Base-by-base conservation (phyloP, 1,140 invertebrate species). In the Diabrotica undecimpunctata region DNA sequence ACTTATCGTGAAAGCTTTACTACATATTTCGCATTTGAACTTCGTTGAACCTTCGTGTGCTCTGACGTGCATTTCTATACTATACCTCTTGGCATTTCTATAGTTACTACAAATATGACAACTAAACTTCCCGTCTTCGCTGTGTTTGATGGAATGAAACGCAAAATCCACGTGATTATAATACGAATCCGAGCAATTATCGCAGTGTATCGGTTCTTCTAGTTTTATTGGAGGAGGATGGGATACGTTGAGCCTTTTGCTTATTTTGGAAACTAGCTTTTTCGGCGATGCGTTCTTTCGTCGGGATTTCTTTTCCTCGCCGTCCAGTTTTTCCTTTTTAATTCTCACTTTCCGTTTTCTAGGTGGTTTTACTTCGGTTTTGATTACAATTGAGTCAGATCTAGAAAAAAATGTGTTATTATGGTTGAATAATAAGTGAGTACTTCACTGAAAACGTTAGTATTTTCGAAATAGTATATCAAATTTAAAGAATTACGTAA, bases 171-270 rank as follows among this genome's bases (percentile, higher is more conserved):
- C 61, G 61, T 72, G 72, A 41, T 74, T 72, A 51, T 71, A 70
- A 53, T 71, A 76, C 4, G 68, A 75, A 55, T 69, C 62, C 7
- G 72, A 70, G 39, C 74, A 77, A 14, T 72, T 57, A 39, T 76
- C 74, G 57, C 74, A 76, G 57, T 71, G 73, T 8, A 76, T 67
- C 1, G 70, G 65, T 38, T 72, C 70, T 39, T 71, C 68, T 37
- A 70, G 55, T 71, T 86, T 84, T 0, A 81, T 81, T 57, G 84
- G 81, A 67, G 80, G 77, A 54, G 86, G 84, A 50, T 82, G 81
- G 51, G 50, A 55, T 6, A 55, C 80, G 75, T 71, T 65, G 14
- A 61, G 53, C 51, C 46, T 64, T 25, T 25, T 25, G n/a, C 8
- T 46, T 46, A 46, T 46, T 46, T 46, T 46, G 8, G 8, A 10